These are phyloP conservation scores for Mythimna impura DNA, from an alignment of 2,888 invertebrate species.

Conservation along the genomic window DNA sequence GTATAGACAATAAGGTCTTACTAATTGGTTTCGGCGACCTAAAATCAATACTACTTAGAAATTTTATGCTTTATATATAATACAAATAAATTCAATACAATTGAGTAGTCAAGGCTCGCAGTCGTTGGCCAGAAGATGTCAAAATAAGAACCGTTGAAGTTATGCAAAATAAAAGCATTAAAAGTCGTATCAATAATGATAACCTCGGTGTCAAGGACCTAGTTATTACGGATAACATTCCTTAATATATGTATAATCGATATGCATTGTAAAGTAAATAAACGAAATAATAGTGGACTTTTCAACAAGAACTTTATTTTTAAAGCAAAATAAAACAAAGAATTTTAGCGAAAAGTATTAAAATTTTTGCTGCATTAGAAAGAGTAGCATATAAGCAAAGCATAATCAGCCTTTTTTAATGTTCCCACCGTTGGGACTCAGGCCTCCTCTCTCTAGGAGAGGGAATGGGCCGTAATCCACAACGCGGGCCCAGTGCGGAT, in stretches of 20 bases:
- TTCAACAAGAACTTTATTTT: too few species aligned
- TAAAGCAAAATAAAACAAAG: too few species aligned
- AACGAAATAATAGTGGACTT: too few species aligned
- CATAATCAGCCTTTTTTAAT: too few species aligned
- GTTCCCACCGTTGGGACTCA: too few species aligned
- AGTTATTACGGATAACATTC: not conserved
- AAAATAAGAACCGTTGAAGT: not conserved
- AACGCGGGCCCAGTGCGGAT: too few species aligned
- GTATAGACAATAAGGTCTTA: not conserved
- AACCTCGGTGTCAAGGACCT: conserved; percentile 33
- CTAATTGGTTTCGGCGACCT: conserved; percentile 8
- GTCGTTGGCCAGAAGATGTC: not conserved
- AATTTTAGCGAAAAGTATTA: too few species aligned
- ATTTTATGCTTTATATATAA: not conserved
- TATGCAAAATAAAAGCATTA: not conserved
- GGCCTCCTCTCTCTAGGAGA: too few species aligned
- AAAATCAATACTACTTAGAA: not conserved
- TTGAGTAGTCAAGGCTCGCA: not conserved
- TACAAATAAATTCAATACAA: not conserved
- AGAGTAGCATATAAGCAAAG: too few species aligned
- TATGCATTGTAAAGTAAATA: too few species aligned
- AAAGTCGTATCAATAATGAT: conserved; percentile 5
- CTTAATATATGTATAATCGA: not conserved
- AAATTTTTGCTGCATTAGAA: too few species aligned
- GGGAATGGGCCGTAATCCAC: too few species aligned